Base-by-base conservation (phyloP, 2,797 vertebrate genomes). In the Aldrovandia affinis region DNA sequence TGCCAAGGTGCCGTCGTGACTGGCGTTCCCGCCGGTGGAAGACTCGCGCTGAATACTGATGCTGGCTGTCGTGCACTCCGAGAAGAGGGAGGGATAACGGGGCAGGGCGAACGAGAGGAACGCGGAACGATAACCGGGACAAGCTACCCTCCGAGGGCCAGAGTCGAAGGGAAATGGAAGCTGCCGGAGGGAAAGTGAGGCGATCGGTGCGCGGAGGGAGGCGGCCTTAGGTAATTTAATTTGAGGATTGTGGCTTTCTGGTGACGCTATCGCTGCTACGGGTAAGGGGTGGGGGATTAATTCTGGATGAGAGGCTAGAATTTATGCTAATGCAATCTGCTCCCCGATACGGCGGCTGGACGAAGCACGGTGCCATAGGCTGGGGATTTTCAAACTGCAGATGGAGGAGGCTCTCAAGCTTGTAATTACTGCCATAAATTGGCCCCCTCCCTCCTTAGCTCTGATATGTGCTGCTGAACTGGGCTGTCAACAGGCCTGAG, bases 401-500 rank as follows among this genome's bases (percentile, higher is more conserved):
- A 89, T 81, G 81, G 47, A 85, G 86, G 87, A 89, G 85, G 85
- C 87, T 91, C 87, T 93, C 88, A 90, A 90, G 89, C 90, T 92
- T 89, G 89, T 92, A 92, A 92, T 94, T 93, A 91, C 88, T 80
- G 63, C 20, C 68, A 91, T 92, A 90, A 92, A 91, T 91, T 78
- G 39, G 89, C 88, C 79, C 84, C 68, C 88, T 86, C 86, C 18
- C 82, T 68, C 10, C 50, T 82, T n/a, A 83, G 79, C 85, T 87
- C 83, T 87, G 86, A 84, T 87, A 36, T 59, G 52, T 25, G 33
- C 33, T 20, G 18, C 55, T 20, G 83, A 84, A 84, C 52, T 42
- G n/a, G 47, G 30, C 85, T 83, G 83, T 78, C 83, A 55, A 42
- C 18, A 47, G 63, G 47, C 50, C 73, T 6, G 36, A 42, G 50